Conservation (phyloP, 1,140 invertebrate genomes). For the Goniozus legneri region DNA sequence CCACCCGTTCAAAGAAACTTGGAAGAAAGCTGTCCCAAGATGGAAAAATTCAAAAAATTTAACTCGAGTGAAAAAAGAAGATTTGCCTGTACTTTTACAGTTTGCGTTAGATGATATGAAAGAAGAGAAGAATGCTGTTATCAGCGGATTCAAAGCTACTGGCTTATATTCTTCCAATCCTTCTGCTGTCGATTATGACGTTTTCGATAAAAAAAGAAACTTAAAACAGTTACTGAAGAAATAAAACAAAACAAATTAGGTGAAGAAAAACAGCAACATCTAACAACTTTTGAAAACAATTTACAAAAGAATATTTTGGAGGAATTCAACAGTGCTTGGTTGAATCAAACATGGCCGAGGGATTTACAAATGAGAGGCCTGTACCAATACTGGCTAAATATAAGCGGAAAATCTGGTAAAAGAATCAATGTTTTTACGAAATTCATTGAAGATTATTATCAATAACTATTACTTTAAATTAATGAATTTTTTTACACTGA, state of each 20-base stretch:
- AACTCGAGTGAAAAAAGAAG: slow-evolving; percentile 10
- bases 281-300: slow-evolving; percentile 7
- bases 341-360: background rate
- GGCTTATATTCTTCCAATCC: slow-evolving; percentile 30
- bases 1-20: slow-evolving; percentile 29
- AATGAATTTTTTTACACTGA: too few relatives aligned
- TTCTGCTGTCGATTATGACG: slow-evolving; percentile 27
- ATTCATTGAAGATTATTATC: too few relatives aligned
- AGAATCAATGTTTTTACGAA: too few relatives aligned
- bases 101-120: slow-evolving; percentile 13
- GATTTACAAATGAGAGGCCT: slow-evolving; percentile 7
- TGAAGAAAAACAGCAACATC: background rate
- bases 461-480: too few relatives aligned
- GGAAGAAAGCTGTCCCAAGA: slow-evolving; percentile 23
- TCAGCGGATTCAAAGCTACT: slow-evolving; percentile 31
- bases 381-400: background rate
- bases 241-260: background rate
- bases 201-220: slow-evolving; percentile 15
- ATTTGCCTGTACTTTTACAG: slow-evolving; percentile 29
- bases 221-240: slow-evolving; percentile 2
- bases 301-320: background rate
- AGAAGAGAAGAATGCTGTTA: slow-evolving; percentile 17
- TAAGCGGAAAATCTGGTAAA: too few relatives aligned
- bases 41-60: slow-evolving; percentile 15
- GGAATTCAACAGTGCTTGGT: slow-evolving; percentile 7